Conservation (phyloP, 2,113 vertebrate species). For the Cephalopterus ornatus region DNA sequence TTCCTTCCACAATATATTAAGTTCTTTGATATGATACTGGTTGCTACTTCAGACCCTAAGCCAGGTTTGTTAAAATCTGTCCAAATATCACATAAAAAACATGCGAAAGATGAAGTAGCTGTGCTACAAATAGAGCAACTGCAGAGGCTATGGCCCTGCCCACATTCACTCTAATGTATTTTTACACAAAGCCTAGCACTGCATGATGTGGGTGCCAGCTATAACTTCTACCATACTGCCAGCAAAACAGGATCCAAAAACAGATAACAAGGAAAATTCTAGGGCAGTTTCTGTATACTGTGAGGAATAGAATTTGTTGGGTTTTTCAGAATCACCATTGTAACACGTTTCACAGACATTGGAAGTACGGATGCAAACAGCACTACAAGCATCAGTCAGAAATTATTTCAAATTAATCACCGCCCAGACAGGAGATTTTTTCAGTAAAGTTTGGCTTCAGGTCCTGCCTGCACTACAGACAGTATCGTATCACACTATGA, state of each 20-base stretch:
- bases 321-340: neutral
- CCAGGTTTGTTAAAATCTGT: constrained; percentile 20
- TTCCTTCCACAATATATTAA: neutral
- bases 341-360: neutral
- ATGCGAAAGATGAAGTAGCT: constrained; percentile 8
- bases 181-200: constrained; percentile 48
- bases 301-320: neutral
- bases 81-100: neutral
- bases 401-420: neutral
- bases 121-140: constrained; percentile 55
- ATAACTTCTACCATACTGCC: neutral
- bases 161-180: neutral
- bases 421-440: neutral
- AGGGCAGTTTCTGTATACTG: neutral
- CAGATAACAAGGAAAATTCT: constrained; percentile 18
- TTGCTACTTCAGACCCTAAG: neutral
- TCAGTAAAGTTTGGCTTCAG: neutral
- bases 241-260: constrained; percentile 22
- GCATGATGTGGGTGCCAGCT: constrained; percentile 22
- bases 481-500: neutral
- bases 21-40: neutral
- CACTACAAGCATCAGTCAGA: neutral
- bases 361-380: neutral
- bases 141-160: constrained; percentile 9
- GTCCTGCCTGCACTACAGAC: neutral